Evolutionary conservation across 1,140 invertebrate species (phyloP), one percentile per base, ranked within the genome.

Genomic region (Drosophila punjabiensis): DNA sequence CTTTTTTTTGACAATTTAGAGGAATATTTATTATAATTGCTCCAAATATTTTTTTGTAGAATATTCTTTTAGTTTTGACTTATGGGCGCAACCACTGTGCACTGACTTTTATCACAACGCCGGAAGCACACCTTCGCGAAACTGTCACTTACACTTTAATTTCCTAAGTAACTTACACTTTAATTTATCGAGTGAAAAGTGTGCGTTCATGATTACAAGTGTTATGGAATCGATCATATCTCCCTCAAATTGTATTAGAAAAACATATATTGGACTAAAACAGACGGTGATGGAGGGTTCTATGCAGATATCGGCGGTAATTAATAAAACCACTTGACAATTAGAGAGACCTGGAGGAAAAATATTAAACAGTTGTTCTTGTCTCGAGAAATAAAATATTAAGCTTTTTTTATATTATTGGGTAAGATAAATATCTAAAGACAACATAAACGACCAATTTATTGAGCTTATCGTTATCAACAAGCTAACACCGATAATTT

Each of bases 281-380:
- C 24, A 13, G 35, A 43, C 56, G 10, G 24, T 18, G 35, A 28
- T 30, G 10, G 35, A 28, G 11, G 10, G 50, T 16, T 32, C 28
- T 33, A 11, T 18, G 20, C 7, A 18, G 56, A n/a, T 28, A 39
- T 24, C 11, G 11, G 5, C 6, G 10, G 33, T 58, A 20, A 58
- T 58, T 58, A 58, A 28, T 28, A 28, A 58, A 39, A 39, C 14
- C 20, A 56, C 14, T 24, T 56, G 53, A 56, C 56, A 41, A 41
- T 11, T 43, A 37, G 14, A 47, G 48, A 52, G n/a, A 3, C 3
- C 1, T 6, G n/a, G 3, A 33, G 5, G 14, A 8, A 18, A 18
- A 5, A 33, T n/a, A 53, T 53, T 14, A 28, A 50, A 50, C 24
- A 28, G 4, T 16, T 3, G 14, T 14, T 0, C 10, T 45, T 45